Base-by-base conservation (phyloP, 1,140 invertebrate species). In the Dendroctonus valens region DNA sequence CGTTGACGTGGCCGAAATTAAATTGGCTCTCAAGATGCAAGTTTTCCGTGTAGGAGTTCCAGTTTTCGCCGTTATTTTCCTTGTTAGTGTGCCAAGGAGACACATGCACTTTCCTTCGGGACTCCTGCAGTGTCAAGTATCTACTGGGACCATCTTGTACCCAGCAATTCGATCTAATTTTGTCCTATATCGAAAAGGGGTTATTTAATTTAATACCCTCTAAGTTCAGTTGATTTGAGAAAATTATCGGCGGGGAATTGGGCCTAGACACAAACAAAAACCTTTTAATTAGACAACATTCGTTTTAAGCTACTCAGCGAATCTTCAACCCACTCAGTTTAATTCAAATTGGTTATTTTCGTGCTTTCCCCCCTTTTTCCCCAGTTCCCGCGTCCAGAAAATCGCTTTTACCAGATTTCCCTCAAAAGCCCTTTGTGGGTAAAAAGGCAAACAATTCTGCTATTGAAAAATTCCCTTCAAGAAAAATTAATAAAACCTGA, bases 71-170 rank as follows among this genome's bases (percentile, higher is more conserved):
- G 55, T 58, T 58, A 58, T 58, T 41, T 58, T 58, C 41, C 55
- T 58, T 58, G 55, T 58, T 58, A 58, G 55, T 58, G 55, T 58
- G 55, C 55, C 55, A 58, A 40, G 15, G 55, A 41, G 55, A 58
- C 41, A 58, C 55, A 58, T 58, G 55, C 55, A 58, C 55, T 58
- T 39, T 58, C 55, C 55, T 54, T 15, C 37, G 40, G 52, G 52
- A 52, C 50, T 14, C n/a, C 50, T 12, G 7, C 42, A 46, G 53
- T 40, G 55, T 58, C 55, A 39, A 58, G 55, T 58, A 58, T 58
- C 55, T 58, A 58, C 44, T 44, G 55, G 55, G 55, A 58, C 41
- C 55, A 58, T 58, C 55, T 58, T 58, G 41, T 58, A n/a, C 6
- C 41, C 12, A 11, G 55, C 39, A 41, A 42, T 58, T 58, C 55